Evolutionary conservation across 2,888 invertebrate species (phyloP).

Genomic region (Epirrita christyi): DNA sequence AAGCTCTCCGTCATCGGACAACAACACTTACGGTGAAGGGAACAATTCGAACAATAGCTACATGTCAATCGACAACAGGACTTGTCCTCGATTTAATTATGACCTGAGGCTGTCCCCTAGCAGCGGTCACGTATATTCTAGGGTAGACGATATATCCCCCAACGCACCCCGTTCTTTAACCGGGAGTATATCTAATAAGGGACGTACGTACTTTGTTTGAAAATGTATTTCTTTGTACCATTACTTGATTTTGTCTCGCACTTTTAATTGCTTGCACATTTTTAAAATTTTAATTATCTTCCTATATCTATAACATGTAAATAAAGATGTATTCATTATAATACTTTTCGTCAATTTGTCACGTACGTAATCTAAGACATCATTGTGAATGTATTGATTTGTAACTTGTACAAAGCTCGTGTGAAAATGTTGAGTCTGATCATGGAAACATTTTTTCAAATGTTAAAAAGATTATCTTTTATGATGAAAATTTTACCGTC

Average conservation of each 20-base stretch:
- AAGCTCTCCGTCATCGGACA: constrained; percentile 83
- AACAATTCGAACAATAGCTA: constrained; percentile 88
- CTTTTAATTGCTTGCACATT: constrained; percentile 50
- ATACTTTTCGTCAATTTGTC: constrained; percentile 72
- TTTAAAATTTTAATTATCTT: constrained; percentile 40
- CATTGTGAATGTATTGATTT: constrained; percentile 38
- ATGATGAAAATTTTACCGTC: constrained; percentile 53
- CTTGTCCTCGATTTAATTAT: constrained; percentile 83
- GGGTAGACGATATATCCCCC: constrained; percentile 80
- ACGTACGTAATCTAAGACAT: constrained; percentile 72
- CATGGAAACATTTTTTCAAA: constrained; percentile 64
- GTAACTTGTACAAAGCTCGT: constrained; percentile 74
- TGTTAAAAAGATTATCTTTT: constrained; percentile 37
- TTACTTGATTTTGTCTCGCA: constrained; percentile 44
- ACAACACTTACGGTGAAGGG: constrained; percentile 87
- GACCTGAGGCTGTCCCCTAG: constrained; percentile 81
- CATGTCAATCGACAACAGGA: constrained; percentile 86
- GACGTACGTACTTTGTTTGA: constrained; percentile 81
- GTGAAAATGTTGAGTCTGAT: constrained; percentile 77
- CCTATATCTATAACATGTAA: constrained; percentile 51
- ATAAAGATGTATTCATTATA: constrained; percentile 46
- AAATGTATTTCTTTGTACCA: constrained; percentile 39
- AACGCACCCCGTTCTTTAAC: constrained; percentile 71
- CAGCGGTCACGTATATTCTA: constrained; percentile 82
- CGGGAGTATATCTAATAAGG: constrained; percentile 66